Conservation (phyloP, 1,140 invertebrate species). For the Drosophila parabipectinata region DNA sequence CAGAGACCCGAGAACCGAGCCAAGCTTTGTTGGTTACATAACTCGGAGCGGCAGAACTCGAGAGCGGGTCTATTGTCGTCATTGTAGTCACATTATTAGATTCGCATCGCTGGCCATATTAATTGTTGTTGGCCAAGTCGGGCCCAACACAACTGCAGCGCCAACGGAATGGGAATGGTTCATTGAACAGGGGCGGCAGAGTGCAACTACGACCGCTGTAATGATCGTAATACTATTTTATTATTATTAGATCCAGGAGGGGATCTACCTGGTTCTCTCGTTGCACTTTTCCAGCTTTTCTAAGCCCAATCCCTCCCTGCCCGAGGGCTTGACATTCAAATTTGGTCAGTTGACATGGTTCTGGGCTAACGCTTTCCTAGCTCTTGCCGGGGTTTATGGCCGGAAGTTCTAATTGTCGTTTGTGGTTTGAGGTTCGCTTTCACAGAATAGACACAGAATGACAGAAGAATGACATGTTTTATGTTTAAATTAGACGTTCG, state of each 20-base stretch:
- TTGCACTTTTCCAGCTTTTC: not conserved
- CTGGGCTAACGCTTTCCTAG: conserved; percentile 64
- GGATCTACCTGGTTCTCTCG: not conserved
- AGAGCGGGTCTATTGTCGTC: conserved; percentile 64
- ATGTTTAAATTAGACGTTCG: not conserved
- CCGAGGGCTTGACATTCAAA: conserved; percentile 42
- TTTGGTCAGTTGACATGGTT: conserved; percentile 65
- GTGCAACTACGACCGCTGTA: conserved; percentile 52
- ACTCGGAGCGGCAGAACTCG: conserved; percentile 19
- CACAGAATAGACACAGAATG: not conserved
- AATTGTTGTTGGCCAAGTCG: conserved; percentile 67
- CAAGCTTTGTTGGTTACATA: conserved; percentile 53
- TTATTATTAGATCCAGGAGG: conserved; percentile 55
- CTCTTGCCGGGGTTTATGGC: conserved; percentile 60
- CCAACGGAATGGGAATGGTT: conserved; percentile 47
- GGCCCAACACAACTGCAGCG: conserved; percentile 36
- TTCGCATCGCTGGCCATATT: conserved; percentile 75
- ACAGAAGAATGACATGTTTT: conserved; percentile 11
- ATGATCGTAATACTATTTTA: conserved; percentile 51
- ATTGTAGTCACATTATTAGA: conserved; percentile 81
- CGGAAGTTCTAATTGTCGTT: conserved; percentile 74
- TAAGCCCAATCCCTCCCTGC: conserved; percentile 26
- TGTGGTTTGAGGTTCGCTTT: conserved; percentile 17
- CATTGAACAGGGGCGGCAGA: conserved; percentile 59
- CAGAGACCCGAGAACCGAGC: conserved; percentile 9